Percentiles rank a stretch among this genome's conserved stretches.
Evolutionary conservation across 2,113 vertebrate genomes (phyloP).

Genomic region (Gymnobelideus leadbeateri): DNA sequence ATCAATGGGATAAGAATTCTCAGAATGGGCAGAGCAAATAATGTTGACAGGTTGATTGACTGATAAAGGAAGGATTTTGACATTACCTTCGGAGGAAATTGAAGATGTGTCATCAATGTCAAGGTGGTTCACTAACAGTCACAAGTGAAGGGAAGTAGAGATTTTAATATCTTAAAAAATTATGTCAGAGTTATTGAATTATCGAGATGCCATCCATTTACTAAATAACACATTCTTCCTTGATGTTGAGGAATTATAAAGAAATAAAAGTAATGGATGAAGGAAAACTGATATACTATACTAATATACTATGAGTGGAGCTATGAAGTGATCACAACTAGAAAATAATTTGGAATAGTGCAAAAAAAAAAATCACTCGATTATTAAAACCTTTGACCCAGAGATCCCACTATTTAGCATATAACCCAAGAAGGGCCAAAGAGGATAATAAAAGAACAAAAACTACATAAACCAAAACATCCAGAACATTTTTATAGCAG

Average conservation of each 20-base stretch:
- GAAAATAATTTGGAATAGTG: background rate
- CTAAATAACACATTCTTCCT: background rate
- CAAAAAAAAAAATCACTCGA: background rate
- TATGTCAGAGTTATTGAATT: background rate
- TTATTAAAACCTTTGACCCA: background rate
- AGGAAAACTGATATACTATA: background rate
- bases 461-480: background rate
- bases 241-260: background rate
- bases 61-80: conserved; percentile 52
- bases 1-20: conserved; percentile 43
- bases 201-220: background rate
- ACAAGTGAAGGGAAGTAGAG: background rate
- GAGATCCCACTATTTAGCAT: background rate
- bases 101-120: conserved; percentile 56
- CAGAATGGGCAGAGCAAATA: background rate
- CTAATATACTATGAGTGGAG: background rate
- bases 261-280: background rate
- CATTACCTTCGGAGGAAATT: conserved; percentile 49
- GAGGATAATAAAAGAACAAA: background rate
- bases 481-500: background rate
- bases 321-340: background rate
- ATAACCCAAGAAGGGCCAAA: background rate
- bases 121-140: background rate
- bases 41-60: conserved; percentile 39
- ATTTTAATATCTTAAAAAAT: background rate